phyloP scores from a whole-genome alignment of 2,113 vertebrate genomes.

The Dromaius novaehollandiae region DNA sequence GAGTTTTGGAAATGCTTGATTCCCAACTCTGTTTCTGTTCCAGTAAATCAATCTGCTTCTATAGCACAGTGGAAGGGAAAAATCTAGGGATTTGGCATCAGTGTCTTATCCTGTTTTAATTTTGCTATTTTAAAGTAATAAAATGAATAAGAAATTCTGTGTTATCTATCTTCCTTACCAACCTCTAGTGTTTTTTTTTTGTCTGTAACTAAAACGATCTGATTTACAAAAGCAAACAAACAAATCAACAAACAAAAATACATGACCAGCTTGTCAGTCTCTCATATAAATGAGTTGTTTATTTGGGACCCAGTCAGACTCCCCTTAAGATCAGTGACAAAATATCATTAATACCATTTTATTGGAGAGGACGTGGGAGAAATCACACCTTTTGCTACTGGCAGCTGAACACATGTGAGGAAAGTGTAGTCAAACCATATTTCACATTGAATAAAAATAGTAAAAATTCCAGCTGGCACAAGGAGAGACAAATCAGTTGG shows the following conservation, averaged over 20 bases:
- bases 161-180: background rate
- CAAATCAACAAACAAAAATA: background rate
- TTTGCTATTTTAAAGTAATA: background rate
- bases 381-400: background rate
- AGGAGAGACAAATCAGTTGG: background rate
- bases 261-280: background rate
- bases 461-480: background rate
- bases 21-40: background rate
- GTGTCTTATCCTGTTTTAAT: background rate
- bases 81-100: background rate
- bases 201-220: background rate
- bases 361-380: background rate
- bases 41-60: background rate
- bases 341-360: background rate
- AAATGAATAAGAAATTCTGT: background rate
- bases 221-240: background rate
- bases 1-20: background rate
- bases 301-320: background rate
- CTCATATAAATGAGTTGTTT: background rate
- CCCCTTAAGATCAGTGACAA: background rate
- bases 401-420: rapidly evolving
- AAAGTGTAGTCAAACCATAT: background rate
- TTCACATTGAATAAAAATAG: background rate
- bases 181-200: background rate
- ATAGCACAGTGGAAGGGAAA: background rate